phyloP scores from a whole-genome alignment of 2,888 invertebrate genomes.

The Coenonympha arcania region DNA sequence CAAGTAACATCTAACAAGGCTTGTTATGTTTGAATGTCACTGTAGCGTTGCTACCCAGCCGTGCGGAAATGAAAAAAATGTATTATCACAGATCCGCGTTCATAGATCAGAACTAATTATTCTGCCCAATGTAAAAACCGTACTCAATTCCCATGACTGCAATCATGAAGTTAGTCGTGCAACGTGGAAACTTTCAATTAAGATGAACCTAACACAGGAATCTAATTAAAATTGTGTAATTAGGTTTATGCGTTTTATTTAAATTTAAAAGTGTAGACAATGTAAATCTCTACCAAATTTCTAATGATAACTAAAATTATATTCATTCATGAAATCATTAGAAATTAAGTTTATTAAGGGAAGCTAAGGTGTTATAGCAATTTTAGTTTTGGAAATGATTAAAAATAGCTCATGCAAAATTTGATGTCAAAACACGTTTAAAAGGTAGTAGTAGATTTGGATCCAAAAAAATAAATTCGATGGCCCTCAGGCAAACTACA shows the following conservation, averaged over 20 bases:
- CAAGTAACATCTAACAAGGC: neutral
- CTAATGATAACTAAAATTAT: no score
- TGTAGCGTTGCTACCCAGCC: slow-evolving; percentile 27
- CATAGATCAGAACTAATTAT: slow-evolving; percentile 48
- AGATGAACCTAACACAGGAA: no score
- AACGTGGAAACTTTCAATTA: slow-evolving; percentile 21
- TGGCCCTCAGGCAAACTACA: slow-evolving; percentile 43
- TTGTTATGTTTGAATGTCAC: slow-evolving; percentile 28
- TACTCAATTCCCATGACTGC: slow-evolving; percentile 68
- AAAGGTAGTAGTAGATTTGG: neutral
- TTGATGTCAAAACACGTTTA: no score
- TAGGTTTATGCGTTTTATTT: no score
- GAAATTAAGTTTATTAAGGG: no score
- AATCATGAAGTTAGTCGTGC: slow-evolving; percentile 40
- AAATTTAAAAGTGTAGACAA: no score
- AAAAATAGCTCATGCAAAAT: neutral
- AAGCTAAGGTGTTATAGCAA: no score
- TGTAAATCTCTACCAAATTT: no score
- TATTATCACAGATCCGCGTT: slow-evolving; percentile 51
- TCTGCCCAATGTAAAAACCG: slow-evolving; percentile 50
- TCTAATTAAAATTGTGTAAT: no score
- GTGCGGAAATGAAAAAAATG: slow-evolving; percentile 49
- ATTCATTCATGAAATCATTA: no score
- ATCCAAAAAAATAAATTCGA: slow-evolving; percentile 12
- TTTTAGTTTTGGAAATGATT: no score